Conservation (phyloP, 2,113 vertebrate genomes). For the Lethenteron reissneri region DNA sequence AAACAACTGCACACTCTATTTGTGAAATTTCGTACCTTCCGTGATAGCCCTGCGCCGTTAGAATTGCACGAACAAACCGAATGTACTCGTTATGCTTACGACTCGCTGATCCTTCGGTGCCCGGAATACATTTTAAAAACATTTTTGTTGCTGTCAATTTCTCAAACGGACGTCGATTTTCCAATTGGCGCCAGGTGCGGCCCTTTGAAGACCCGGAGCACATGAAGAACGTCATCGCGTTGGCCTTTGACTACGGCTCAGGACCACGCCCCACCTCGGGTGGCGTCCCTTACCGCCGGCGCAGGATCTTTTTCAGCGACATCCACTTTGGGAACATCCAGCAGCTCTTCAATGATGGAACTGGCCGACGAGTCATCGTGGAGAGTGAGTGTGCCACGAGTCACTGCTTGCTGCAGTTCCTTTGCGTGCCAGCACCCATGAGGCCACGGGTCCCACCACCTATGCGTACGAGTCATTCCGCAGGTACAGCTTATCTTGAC, state of each 20-base stretch:
- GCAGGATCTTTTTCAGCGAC: conserved; percentile 87
- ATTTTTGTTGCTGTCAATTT: too few relatives aligned
- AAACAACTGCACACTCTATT: too few relatives aligned
- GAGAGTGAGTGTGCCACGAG: conserved; percentile 41
- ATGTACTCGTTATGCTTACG: too few relatives aligned
- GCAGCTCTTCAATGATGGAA: conserved; percentile 70
- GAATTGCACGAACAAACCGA: too few relatives aligned
- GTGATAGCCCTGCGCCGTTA: too few relatives aligned
- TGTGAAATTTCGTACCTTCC: too few relatives aligned
- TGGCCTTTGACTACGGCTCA: conserved; percentile 68
- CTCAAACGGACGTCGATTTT: too few relatives aligned
- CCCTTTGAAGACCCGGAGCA: conserved; percentile 84
- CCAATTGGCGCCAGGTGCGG: conserved; percentile 17
- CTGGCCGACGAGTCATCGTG: conserved; percentile 55
- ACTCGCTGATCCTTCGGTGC: too few relatives aligned
- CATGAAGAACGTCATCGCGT: conserved; percentile 91
- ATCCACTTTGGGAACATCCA: conserved; percentile 98
- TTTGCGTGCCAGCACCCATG: background rate
- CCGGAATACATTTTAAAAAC: too few relatives aligned
- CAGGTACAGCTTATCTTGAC: background rate
- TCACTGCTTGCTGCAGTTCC: background rate
- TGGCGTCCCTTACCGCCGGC: conserved; percentile 14
- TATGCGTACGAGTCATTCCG: background rate
- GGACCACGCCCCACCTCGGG: conserved; percentile 36
- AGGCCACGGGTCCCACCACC: too few relatives aligned